These are phyloP conservation scores for Meriones unguiculatus DNA, from an alignment of 2,113 vertebrate species.

Conservation along the genomic window DNA sequence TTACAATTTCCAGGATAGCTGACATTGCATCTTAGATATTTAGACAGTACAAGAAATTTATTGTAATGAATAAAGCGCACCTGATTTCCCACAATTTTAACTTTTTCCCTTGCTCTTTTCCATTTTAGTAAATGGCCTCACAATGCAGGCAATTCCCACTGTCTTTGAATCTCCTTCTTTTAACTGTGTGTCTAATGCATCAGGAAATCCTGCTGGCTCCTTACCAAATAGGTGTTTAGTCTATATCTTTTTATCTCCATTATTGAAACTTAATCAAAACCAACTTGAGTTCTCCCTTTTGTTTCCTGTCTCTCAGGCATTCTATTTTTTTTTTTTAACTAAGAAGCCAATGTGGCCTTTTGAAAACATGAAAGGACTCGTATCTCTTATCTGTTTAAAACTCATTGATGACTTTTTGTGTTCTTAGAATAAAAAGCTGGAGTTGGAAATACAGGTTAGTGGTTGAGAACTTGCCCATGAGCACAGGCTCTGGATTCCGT, in stretches of 20 bases:
- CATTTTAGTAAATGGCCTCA: neutral
- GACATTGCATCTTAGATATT: neutral
- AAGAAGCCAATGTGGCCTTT: neutral
- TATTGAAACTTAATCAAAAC: slow-evolving; percentile 13
- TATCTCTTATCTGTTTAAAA: neutral
- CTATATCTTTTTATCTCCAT: neutral
- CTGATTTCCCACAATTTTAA: neutral
- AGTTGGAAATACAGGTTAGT: neutral
- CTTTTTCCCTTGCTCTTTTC: neutral
- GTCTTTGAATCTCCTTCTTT: neutral
- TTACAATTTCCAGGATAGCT: neutral
- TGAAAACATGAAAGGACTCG: neutral
- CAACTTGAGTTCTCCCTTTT: neutral
- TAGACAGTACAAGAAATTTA: slow-evolving; percentile 13
- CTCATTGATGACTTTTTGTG: neutral
- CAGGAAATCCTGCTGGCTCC: neutral
- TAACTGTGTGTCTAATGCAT: neutral
- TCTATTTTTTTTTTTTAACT: neutral
- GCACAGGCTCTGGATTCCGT: neutral
- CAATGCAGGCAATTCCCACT: neutral
- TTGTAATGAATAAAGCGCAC: neutral
- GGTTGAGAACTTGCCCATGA: neutral
- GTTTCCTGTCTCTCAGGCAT: neutral
- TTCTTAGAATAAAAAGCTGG: neutral
- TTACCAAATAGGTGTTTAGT: neutral